Percentiles rank a stretch among this genome's conserved stretches.
Conservation (phyloP, 2,113 vertebrate genomes). For the Epinephelus moara region DNA sequence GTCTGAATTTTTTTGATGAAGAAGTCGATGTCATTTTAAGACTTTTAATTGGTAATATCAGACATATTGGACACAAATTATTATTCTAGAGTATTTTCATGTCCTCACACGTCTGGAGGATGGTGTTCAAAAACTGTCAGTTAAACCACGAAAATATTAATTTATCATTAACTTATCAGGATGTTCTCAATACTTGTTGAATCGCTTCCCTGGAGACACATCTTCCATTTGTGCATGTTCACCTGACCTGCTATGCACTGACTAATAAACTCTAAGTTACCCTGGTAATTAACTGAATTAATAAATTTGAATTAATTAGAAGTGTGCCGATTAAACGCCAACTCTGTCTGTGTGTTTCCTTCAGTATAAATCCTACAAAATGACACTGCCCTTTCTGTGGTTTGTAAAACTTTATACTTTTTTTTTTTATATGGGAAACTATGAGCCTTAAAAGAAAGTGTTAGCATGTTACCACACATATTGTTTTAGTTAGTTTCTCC, state of each 20-base stretch:
- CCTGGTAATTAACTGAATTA: neutral
- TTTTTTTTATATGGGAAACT: neutral
- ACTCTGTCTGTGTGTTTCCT: neutral
- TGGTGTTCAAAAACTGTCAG: neutral
- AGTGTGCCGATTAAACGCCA: neutral
- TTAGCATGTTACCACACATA: neutral
- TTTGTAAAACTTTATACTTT: too few relatives aligned
- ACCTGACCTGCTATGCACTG: neutral
- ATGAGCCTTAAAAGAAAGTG: neutral
- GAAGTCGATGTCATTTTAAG: neutral
- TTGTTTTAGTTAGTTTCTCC: too few relatives aligned
- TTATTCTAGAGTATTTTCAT: neutral
- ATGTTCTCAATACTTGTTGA: neutral
- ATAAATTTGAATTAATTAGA: neutral
- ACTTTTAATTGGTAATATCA: neutral
- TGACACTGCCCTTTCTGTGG: neutral
- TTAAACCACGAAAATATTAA: neutral
- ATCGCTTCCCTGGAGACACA: neutral
- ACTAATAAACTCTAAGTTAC: neutral
- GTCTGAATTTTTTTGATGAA: neutral
- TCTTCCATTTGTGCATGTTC: neutral
- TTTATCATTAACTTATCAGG: neutral
- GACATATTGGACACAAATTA: neutral
- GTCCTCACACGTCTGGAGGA: neutral
- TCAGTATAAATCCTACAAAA: neutral